Evolutionary conservation across 2,888 invertebrate genomes (phyloP).

Genomic region (Disparrhopalites patrizii): DNA sequence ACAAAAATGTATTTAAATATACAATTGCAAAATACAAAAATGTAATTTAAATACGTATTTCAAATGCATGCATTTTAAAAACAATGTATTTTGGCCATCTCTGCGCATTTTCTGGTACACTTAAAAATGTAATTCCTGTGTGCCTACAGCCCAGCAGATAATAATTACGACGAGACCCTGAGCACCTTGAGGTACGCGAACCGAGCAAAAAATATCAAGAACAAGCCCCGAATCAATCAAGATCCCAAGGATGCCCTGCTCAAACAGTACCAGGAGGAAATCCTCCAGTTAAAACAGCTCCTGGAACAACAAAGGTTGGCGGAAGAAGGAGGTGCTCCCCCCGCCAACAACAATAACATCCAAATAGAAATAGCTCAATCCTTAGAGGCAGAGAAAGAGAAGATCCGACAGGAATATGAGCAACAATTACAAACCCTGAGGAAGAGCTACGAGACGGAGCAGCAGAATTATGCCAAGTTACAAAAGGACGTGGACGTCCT

Average conservation of each 20-base stretch:
- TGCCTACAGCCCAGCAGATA: constrained; percentile 69
- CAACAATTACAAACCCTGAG: constrained; percentile 54
- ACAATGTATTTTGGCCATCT: too few species aligned
- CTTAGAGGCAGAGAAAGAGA: constrained; percentile 51
- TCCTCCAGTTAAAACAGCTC: constrained; percentile 63
- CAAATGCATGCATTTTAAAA: too few species aligned
- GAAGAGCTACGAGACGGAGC: constrained; percentile 59
- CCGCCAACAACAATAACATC: background rate
- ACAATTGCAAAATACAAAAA: too few species aligned
- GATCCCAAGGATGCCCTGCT: constrained; percentile 78
- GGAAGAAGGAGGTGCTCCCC: background rate
- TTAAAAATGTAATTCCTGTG: too few species aligned
- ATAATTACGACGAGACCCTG: constrained; percentile 77
- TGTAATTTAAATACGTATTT: too few species aligned
- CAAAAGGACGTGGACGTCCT: constrained; percentile 60
- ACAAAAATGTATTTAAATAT: too few species aligned
- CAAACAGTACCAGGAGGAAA: constrained; percentile 78
- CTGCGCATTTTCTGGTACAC: background rate
- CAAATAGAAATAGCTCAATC: constrained; percentile 20
- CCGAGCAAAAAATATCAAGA: constrained; percentile 79
- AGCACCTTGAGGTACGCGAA: constrained; percentile 79
- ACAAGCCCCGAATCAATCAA: constrained; percentile 78
- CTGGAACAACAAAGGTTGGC: constrained; percentile 50
- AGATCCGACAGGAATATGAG: constrained; percentile 57
- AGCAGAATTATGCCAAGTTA: constrained; percentile 58